Base-by-base conservation (phyloP, 2,888 invertebrate species). In the Drosophila mimetica region DNA sequence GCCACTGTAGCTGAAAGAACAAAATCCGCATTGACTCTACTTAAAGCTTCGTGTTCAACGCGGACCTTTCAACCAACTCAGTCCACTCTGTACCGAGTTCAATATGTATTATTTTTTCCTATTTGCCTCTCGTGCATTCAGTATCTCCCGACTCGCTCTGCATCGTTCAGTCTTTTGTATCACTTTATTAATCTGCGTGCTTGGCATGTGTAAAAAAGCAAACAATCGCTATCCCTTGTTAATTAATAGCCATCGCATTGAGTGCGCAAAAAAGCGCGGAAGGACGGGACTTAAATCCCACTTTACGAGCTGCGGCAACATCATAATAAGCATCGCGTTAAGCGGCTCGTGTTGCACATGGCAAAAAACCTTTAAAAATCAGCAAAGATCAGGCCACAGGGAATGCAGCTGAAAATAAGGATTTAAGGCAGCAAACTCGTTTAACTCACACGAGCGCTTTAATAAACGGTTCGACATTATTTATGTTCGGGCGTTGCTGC, bases 191-290 rank as follows among this genome's bases (percentile, higher is more conserved):
- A 84, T 64, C 69, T 73, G 54, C 64, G 46, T 58, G 76, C 61
- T 53, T 41, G 48, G 39, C 44, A 37, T 53, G 52, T 53, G 59
- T 51, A 70, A 60, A 64, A 70, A 74, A 52, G 50, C 36, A 74
- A 67, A 67, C 61, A 74, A 66, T 67, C 63, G 60, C 66, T 53
- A 63, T 47, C 63, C 46, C 66, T 25, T 71, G 69, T 86, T 79
- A 82, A 80, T 86, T 79, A 79, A 80, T 82, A 71, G 77, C 61
- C 71, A 63, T 74, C 71, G 76, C 79, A 69, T 65, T 54, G 61
- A 53, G 65, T 51, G 39, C 13, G 71, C 39, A 51, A 59, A 69
- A 53, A 72, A 67, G 47, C 9, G 46, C 53, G 39, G 46, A 22
- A 54, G 39, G 42, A 28, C 28, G 30, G 37, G 28, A 18, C 30